Percentiles rank a stretch among this genome's conserved stretches.
Conservation (phyloP, 1,140 invertebrate species). For the Lerema accius region DNA sequence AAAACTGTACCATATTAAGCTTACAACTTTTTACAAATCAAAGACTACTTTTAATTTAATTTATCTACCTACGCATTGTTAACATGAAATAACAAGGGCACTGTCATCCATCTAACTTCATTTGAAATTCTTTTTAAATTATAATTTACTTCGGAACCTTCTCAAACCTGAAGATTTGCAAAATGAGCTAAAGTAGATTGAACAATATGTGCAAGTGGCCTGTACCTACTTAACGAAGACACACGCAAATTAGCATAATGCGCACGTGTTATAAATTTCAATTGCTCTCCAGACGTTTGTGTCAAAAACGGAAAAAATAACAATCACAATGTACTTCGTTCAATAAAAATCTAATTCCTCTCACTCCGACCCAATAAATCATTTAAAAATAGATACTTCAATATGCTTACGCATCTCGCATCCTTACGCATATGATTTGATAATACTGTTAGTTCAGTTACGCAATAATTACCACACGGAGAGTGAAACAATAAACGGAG, state of each 20-base stretch:
- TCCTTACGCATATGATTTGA: background rate
- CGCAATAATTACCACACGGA: slow-evolving; percentile 1
- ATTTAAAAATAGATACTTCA: slow-evolving; percentile 18
- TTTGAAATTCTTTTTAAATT: too few relatives aligned
- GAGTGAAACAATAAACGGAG: background rate
- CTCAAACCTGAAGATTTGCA: background rate
- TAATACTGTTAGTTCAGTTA: background rate
- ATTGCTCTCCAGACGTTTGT: slow-evolving; percentile 23
- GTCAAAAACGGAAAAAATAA: slow-evolving; percentile 20
- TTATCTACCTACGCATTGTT: too few relatives aligned
- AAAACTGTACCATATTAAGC: too few relatives aligned
- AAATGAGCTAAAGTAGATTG: slow-evolving; percentile 24
- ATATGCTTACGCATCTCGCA: background rate
- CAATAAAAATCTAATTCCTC: slow-evolving; percentile 31
- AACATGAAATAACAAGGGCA: too few relatives aligned
- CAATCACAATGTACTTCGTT: slow-evolving; percentile 7
- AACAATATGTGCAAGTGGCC: slow-evolving; percentile 16
- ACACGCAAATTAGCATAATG: slow-evolving; percentile 18
- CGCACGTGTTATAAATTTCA: slow-evolving; percentile 32
- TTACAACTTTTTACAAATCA: too few relatives aligned
- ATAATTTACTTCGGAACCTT: too few relatives aligned
- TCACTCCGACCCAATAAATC: slow-evolving; percentile 11
- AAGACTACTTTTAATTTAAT: too few relatives aligned
- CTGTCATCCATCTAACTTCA: too few relatives aligned
- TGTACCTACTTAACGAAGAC: slow-evolving; percentile 4